Evolutionary conservation across 2,888 invertebrate genomes (phyloP).

Genomic region (Drosophila ezoana): DNA sequence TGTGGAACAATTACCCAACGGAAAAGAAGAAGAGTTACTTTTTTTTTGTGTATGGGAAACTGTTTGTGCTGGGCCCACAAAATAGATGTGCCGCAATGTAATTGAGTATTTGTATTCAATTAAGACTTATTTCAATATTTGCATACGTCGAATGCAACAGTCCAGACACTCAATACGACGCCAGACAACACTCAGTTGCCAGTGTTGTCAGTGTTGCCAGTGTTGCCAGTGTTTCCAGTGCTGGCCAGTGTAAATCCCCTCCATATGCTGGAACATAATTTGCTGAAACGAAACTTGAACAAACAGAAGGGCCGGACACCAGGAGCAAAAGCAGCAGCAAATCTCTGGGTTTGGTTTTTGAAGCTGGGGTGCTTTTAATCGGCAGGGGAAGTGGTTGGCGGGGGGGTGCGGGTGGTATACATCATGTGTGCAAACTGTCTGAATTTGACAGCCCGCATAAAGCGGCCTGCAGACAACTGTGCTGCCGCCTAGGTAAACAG

Average conservation of each 20-base stretch:
- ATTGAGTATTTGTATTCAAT: constrained; percentile 84
- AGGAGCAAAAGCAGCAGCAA: constrained; percentile 28
- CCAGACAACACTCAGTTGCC: constrained; percentile 34
- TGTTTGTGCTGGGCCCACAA: constrained; percentile 73
- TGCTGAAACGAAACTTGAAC: constrained; percentile 77
- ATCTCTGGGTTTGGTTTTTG: constrained; percentile 42
- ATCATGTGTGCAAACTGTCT: constrained; percentile 77
- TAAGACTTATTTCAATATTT: constrained; percentile 84
- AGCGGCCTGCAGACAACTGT: constrained; percentile 59
- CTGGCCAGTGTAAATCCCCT: constrained; percentile 56
- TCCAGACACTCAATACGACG: constrained; percentile 53
- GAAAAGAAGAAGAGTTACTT: constrained; percentile 6
- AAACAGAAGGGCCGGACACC: constrained; percentile 54
- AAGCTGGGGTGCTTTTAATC: constrained; percentile 7
- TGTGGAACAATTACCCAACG: constrained; percentile 51
- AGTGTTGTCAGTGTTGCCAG: constrained; percentile 14
- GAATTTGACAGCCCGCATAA: constrained; percentile 82
- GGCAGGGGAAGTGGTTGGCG: not conserved
- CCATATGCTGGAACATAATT: constrained; percentile 76
- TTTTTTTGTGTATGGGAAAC: constrained; percentile 7
- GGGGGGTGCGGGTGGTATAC: constrained; percentile 11
- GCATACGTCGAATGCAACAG: constrained; percentile 68
- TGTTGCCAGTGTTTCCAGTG: constrained; percentile 19
- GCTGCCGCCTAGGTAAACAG: constrained; percentile 51
- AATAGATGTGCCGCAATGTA: constrained; percentile 81